Base-by-base conservation (phyloP, 1,140 invertebrate species). In the Chelonus insularis region DNA sequence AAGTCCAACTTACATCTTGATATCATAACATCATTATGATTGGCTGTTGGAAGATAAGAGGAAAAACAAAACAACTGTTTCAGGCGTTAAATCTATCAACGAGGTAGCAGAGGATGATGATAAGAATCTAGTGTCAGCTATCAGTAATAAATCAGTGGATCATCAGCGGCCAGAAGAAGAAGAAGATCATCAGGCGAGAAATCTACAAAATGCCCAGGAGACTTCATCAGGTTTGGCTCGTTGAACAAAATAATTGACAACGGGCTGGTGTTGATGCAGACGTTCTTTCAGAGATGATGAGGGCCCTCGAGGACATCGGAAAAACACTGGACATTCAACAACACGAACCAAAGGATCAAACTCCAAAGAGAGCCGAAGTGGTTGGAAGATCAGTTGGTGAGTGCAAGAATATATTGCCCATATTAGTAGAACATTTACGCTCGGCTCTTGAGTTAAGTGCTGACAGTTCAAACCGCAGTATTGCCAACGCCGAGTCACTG, bases 331-430 rank as follows among this genome's bases (percentile, higher is more conserved):
- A 43, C 41, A 16, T 43, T 23, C 16, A 56, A 11, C 39, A 16
- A 11, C 39, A 16, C 34, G 41, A 34, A 18, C 36, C 48, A 12
- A 12, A 32, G 4, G 25, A 37, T 37, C 47, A 37, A 18, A 23
- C 21, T 12, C 45, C 65, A 52, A 50, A 57, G 34, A 63, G 14
- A 29, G 36, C n/a, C 47, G 66, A 65, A 62, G 55, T 62, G 55
- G 37, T 50, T 60, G 32, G 16, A 63, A 4, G 50, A 48, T 45
- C 56, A 58, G 55, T 65, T 70, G 80, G 76, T 76, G 79, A 80
- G 78, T 80, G 76, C 72, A 80, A 51, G 51, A 56, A 79, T 79
- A 78, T 78, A 73, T 73, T 81, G 73, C 79, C 79, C 60, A 68
- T 76, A 71, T 76, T 82, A 76, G 76, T 81, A 65, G 78, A 81